A percentile compares a stretch with the other conserved stretches of the same genome.
phyloP scores from a whole-genome alignment of 2,888 invertebrate species.

The Rhagium mordax region DNA sequence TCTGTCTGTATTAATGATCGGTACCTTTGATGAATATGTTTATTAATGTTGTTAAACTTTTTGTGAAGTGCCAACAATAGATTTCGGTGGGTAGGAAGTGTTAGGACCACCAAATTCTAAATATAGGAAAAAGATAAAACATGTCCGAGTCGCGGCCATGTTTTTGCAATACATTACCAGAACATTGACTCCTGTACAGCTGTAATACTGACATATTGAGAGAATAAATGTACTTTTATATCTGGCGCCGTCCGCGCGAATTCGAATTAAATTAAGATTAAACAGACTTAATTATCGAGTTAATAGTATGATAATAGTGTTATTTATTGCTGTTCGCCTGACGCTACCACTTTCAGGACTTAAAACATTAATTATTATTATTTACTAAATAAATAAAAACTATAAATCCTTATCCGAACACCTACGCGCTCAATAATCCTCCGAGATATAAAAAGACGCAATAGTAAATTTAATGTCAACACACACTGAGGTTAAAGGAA shows the following conservation, averaged over 20 bases:
- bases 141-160: slow-evolving; percentile 27
- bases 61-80: slow-evolving; percentile 7
- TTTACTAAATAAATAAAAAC: slow-evolving; percentile 28
- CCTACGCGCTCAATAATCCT: slow-evolving; percentile 1
- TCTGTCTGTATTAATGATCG: slow-evolving; percentile 42
- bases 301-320: slow-evolving; percentile 60
- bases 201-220: slow-evolving; percentile 64
- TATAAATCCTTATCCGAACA: slow-evolving; percentile 9
- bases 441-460: slow-evolving; percentile 5
- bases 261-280: slow-evolving; percentile 62
- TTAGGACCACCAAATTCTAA: slow-evolving; percentile 25
- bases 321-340: slow-evolving; percentile 54
- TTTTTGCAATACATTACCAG: slow-evolving; percentile 57
- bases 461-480: not conserved
- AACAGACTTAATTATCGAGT: slow-evolving; percentile 60
- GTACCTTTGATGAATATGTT: slow-evolving; percentile 22
- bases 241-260: slow-evolving; percentile 61
- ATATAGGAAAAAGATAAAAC: slow-evolving; percentile 29
- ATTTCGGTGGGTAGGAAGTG: slow-evolving; percentile 20
- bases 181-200: slow-evolving; percentile 60
- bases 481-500: not conserved
- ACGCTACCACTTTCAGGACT: slow-evolving; percentile 38
- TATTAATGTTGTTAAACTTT: slow-evolving; percentile 19
- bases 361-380: slow-evolving; percentile 35
- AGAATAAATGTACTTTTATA: slow-evolving; percentile 55